Evolutionary conservation across 2,888 invertebrate species (phyloP).

Genomic region (Creontiades dilutus): DNA sequence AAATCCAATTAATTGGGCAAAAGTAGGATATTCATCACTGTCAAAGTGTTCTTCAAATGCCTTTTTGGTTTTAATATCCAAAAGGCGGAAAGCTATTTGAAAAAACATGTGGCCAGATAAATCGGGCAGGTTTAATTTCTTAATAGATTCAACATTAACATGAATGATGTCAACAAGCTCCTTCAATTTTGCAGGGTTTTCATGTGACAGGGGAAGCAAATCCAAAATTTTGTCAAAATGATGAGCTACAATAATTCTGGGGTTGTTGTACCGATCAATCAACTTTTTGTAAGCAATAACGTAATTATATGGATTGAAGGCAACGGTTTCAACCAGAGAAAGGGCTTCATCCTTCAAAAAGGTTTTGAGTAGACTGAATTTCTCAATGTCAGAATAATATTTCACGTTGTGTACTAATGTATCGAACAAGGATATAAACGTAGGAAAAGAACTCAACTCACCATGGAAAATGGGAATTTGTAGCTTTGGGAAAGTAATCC

Average conservation of each 20-base stretch:
- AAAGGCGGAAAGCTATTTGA: slow-evolving; percentile 5
- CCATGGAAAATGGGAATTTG: background rate
- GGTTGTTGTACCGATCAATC: background rate
- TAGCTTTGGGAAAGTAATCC: background rate
- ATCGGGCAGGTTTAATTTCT: background rate
- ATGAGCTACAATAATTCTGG: background rate
- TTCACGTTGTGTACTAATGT: background rate
- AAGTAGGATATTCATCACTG: too few relatives aligned
- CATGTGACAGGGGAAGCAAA: background rate
- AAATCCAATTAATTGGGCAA: too few relatives aligned
- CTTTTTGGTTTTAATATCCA: background rate
- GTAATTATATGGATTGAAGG: background rate
- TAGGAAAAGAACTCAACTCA: background rate
- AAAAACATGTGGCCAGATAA: background rate
- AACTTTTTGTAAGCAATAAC: background rate
- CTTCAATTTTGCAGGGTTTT: background rate
- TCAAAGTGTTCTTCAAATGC: background rate
- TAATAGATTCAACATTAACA: background rate
- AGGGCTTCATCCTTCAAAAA: background rate
- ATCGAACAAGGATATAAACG: slow-evolving; percentile 12
- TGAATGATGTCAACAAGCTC: background rate
- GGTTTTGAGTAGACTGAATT: background rate
- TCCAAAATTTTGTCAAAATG: background rate
- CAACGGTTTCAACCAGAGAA: background rate
- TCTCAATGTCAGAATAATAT: slow-evolving; percentile 9